Evolutionary conservation across 1,140 invertebrate genomes (phyloP).

Genomic region (Wiebesia pumilae): DNA sequence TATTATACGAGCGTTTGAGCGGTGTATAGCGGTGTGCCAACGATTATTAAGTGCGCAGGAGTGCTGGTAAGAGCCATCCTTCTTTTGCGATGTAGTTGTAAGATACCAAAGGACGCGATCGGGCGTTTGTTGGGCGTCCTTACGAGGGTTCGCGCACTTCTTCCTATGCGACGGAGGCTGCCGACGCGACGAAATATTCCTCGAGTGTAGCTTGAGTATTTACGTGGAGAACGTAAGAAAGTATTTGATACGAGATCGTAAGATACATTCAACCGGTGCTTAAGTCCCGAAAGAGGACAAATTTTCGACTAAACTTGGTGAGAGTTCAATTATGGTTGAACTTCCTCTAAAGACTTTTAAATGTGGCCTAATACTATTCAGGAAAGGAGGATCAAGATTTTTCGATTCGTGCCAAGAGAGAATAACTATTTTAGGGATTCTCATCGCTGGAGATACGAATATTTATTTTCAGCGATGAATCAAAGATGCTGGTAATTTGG

Average conservation of each 20-base stretch:
- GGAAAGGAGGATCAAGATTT: not conserved
- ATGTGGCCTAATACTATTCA: too few species aligned
- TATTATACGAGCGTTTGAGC: not conserved
- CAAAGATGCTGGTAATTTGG: not conserved
- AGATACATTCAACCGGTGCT: too few species aligned
- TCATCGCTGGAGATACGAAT: too few species aligned
- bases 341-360: too few species aligned
- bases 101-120: not conserved
- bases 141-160: not conserved
- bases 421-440: not conserved
- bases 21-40: not conserved
- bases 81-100: not conserved
- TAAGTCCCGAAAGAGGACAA: too few species aligned
- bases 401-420: too few species aligned
- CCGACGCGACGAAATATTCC: too few species aligned
- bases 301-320: too few species aligned
- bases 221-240: not conserved
- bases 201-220: not conserved
- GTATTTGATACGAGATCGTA: too few species aligned
- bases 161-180: not conserved
- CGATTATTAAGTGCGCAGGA: not conserved
- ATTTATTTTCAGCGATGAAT: too few species aligned
- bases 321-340: too few species aligned
- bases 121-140: not conserved
- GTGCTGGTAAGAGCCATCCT: not conserved